Base-by-base conservation (phyloP, 2,888 invertebrate genomes). In the Acronicta alni region DNA sequence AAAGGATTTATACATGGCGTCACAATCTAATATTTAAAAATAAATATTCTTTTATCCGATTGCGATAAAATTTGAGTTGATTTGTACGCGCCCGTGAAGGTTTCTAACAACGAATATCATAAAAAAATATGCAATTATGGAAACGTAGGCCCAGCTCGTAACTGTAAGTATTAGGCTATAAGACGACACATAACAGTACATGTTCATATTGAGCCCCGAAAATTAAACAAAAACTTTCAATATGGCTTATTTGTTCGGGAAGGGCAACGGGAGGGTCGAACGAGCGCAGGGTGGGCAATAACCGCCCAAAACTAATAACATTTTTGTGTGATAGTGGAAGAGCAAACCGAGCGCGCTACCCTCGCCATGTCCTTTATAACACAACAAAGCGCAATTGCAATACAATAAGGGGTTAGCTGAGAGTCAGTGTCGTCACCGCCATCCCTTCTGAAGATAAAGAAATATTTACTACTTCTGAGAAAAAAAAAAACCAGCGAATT, bases 251-350 rank as follows among this genome's bases (percentile, higher is more conserved):
- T 87, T 88, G 88, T 84, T 82, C 83, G 82, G 82, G 81, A 84
- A 84, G 81, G 85, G 81, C 81, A 79, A 76, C 60, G 81, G 77
- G 85, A 87, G 88, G 90, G 87, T 82, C 83, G 86, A 81, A 78
- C 82, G 87, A 83, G 84, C 66, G 80, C 79, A 69, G 84, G 89
- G 89, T 86, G 88, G 89, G 88, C 90, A 91, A 92, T 90, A 91
- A 89, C 90, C 90, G 84, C 88, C 90, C 88, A 88, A 92, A 92
- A 92, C 92, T 92, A 93, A 93, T 93, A 93, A 92, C 90, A 93
- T 92, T 92, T 92, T 93, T 93, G 87, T 84, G 89, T 88, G 90
- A 91, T 91, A 91, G 90, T 85, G 83, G 87, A 84, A 86, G 80
- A 88, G 86, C 81, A 82, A 89, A 86, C 87, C 83, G 88, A 87